These are phyloP conservation scores for Gadus chalcogrammus DNA, from an alignment of 2,113 vertebrate species.

Conservation along the genomic window DNA sequence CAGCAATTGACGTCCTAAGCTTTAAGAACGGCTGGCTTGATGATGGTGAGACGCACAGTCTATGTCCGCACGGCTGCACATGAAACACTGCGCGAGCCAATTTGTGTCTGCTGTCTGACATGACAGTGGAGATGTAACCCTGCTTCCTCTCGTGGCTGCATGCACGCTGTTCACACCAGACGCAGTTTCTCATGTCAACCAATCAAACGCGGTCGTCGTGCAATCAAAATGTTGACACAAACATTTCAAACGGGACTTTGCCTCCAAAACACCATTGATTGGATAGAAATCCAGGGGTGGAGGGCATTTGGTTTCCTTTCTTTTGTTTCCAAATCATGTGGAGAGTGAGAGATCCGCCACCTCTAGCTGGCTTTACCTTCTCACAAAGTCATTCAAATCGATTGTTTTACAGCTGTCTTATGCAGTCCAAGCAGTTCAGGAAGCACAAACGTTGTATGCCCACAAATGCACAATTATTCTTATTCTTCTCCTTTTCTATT, in stretches of 20 bases:
- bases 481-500: not conserved
- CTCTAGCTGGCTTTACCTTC: conserved; percentile 17
- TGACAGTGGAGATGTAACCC: conserved; percentile 40
- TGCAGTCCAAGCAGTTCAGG: conserved; percentile 11
- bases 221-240: no score
- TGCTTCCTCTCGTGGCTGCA: conserved; percentile 1
- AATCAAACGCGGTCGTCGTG: no score
- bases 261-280: no score
- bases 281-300: no score
- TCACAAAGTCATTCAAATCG: conserved; percentile 1
- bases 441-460: no score
- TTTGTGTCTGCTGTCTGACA: conserved; percentile 30
- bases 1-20: conserved; percentile 32
- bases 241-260: no score
- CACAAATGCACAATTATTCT: no score
- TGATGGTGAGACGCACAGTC: not conserved
- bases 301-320: no score
- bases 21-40: conserved; percentile 13
- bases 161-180: not conserved
- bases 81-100: conserved; percentile 36
- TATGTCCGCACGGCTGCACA: not conserved
- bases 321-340: no score
- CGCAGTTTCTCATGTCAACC: no score
- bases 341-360: no score
- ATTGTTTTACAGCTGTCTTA: conserved; percentile 4